Conservation (phyloP, 2,888 invertebrate species). For the Diarsia mendica region DNA sequence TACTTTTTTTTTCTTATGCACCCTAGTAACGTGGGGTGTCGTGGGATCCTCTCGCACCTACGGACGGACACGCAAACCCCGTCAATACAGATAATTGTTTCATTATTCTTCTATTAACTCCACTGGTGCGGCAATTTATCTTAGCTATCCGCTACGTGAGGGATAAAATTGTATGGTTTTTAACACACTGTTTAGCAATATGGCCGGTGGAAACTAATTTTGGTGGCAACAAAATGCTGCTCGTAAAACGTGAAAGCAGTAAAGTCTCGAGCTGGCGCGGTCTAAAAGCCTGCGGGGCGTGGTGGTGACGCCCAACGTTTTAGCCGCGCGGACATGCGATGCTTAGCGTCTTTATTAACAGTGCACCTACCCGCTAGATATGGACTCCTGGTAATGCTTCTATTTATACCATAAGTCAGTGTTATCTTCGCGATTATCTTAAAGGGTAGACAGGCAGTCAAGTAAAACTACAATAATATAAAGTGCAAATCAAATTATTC, state of each 20-base stretch:
- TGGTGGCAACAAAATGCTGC: slow-evolving; percentile 79
- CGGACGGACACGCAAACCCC: slow-evolving; percentile 82
- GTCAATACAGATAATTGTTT: slow-evolving; percentile 88
- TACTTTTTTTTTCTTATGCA: slow-evolving; percentile 81
- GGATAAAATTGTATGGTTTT: slow-evolving; percentile 67
- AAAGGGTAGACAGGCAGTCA: slow-evolving; percentile 16
- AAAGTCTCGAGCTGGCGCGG: slow-evolving; percentile 77
- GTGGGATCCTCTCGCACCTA: slow-evolving; percentile 76
- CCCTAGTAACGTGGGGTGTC: slow-evolving; percentile 77
- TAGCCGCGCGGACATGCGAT: slow-evolving; percentile 80
- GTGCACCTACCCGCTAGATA: slow-evolving; percentile 73
- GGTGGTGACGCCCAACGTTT: slow-evolving; percentile 85
- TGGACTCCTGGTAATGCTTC: slow-evolving; percentile 69
- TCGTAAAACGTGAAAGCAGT: slow-evolving; percentile 82
- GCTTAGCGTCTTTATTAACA: slow-evolving; percentile 84
- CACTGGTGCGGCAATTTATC: slow-evolving; percentile 83
- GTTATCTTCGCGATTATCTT: slow-evolving; percentile 54
- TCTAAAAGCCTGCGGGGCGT: slow-evolving; percentile 83
- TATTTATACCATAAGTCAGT: slow-evolving; percentile 55
- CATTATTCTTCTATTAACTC: slow-evolving; percentile 90
- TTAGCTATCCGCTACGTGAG: slow-evolving; percentile 68
- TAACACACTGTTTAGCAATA: slow-evolving; percentile 67
- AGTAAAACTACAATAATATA: slow-evolving; percentile 37
- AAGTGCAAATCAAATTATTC: slow-evolving; percentile 55
- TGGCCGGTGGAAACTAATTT: slow-evolving; percentile 73